Conservation (phyloP, 2,888 invertebrate species). For the Myopa testacea region DNA sequence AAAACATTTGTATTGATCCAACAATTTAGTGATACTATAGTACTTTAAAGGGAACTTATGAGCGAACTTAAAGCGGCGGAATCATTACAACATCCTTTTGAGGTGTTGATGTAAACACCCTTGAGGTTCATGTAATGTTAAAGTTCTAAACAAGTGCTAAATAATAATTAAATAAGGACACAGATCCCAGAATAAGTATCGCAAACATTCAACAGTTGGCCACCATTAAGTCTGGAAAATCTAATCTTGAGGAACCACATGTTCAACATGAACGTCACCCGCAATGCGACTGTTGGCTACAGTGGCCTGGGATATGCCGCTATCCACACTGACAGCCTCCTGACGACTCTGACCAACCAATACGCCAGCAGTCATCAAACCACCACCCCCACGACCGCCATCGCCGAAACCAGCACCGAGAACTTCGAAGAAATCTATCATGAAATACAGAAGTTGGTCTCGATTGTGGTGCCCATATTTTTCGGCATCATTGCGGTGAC, state of each 20-base stretch:
- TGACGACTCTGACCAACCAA: not conserved
- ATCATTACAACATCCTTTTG: no score
- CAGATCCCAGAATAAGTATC: not conserved
- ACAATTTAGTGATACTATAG: not conserved
- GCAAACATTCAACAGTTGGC: not conserved
- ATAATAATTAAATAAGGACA: no score
- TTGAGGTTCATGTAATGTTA: no score
- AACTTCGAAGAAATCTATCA: constrained; percentile 36
- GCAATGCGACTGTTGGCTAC: not conserved
- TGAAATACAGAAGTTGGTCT: constrained; percentile 52
- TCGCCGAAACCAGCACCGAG: constrained; percentile 21
- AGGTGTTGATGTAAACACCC: no score
- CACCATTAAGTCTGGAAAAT: no score
- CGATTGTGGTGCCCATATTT: constrained; percentile 80
- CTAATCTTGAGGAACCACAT: no score
- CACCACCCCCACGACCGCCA: constrained; percentile 2
- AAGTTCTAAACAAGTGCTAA: no score
- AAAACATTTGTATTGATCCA: not conserved
- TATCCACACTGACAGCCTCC: not conserved
- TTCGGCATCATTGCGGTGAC: constrained; percentile 87
- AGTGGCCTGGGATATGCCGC: not conserved
- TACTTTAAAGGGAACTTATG: not conserved
- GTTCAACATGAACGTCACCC: not conserved
- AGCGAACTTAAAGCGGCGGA: no score
- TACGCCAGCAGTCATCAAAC: not conserved